A percentile compares a stretch with the other conserved stretches of the same genome.
Conservation (phyloP, 1,140 invertebrate genomes). For the Drosophila nigromelanica region DNA sequence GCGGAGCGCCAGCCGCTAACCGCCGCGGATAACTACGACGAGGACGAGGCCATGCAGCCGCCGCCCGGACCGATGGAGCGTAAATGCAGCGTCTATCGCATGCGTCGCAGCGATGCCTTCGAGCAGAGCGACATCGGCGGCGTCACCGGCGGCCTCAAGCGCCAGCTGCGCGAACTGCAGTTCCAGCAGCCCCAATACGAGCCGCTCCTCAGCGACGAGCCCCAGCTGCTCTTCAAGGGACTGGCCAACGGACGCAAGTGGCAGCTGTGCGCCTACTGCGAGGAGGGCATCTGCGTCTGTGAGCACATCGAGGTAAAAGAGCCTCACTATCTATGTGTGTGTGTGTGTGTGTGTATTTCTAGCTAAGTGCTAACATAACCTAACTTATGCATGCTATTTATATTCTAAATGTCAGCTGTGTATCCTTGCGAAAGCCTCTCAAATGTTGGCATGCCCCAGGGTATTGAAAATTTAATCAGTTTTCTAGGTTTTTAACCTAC, state of each 20-base stretch:
- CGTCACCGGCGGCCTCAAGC: constrained; percentile 56
- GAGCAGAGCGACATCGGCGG: constrained; percentile 55
- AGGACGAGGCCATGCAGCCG: constrained; percentile 67
- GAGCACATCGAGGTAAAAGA: constrained; percentile 83
- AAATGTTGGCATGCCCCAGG: constrained; percentile 17
- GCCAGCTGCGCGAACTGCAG: constrained; percentile 75
- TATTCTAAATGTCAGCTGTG: constrained; percentile 7
- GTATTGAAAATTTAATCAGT: not conserved
- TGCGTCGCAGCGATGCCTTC: constrained; percentile 74
- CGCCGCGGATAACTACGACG: constrained; percentile 57
- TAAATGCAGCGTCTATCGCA: constrained; percentile 83
- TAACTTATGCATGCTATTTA: constrained; percentile 20
- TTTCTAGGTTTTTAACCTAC: too few relatives aligned
- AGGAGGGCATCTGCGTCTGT: constrained; percentile 82
- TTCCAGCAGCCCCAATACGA: constrained; percentile 80
- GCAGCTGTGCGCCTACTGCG: constrained; percentile 80
- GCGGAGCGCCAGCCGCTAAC: constrained; percentile 67
- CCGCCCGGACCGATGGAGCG: constrained; percentile 73
- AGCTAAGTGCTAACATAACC: not conserved
- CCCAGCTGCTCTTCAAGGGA: constrained; percentile 76
- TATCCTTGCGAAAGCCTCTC: not conserved
- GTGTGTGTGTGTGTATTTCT: constrained; percentile 8
- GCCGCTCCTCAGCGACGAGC: constrained; percentile 75
- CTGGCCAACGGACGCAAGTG: constrained; percentile 69
- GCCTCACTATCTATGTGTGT: not conserved